Base-by-base conservation (phyloP, 2,888 invertebrate genomes). In the Aradus depressus region DNA sequence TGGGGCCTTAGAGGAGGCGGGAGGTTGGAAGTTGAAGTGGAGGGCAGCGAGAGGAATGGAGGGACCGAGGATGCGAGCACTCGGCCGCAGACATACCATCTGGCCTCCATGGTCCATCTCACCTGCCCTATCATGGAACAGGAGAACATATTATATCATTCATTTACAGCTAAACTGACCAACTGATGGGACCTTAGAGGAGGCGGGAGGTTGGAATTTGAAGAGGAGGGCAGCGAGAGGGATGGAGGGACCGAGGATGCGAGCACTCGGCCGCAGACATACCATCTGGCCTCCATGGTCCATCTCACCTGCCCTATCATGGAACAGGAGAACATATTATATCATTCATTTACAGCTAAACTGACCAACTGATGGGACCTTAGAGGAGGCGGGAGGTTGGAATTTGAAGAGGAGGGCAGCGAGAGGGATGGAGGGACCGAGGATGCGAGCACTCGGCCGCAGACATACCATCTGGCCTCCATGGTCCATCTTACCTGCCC, bases 241-340 rank as follows among this genome's bases (percentile, higher is more conserved):
- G 53, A 74, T 77, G 0, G 76, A 75, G 2, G 71, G 70, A 0
- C 78, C 72, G 0, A 80, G 45, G 12, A 54, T 50, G 35, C 56
- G 39, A 8, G 58, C 59, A 18, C 57, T 53, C 8, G 59, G 56
- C 58, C 83, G 75, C 43, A 88, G 80, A n/a, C 80, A 73, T 8
- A 89, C 76, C 72, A 87, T 81, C 81, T 83, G 86, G 3, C 84
- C 83, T n/a, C n/a, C n/a, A n/a, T n/a, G n/a, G n/a, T n/a, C n/a
- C n/a, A n/a, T n/a, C n/a, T n/a, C n/a, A n/a, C n/a, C n/a, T n/a
- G n/a, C n/a, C n/a, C n/a, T n/a, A n/a, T n/a, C n/a, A n/a, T n/a
- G n/a, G n/a, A n/a, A n/a, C n/a, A n/a, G n/a, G n/a, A n/a, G n/a
- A n/a, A n/a, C n/a, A n/a, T n/a, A n/a, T n/a, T n/a, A n/a, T n/a